Evolutionary conservation across 2,113 vertebrate genomes (phyloP).

Genomic region (Burhinus bistriatus): DNA sequence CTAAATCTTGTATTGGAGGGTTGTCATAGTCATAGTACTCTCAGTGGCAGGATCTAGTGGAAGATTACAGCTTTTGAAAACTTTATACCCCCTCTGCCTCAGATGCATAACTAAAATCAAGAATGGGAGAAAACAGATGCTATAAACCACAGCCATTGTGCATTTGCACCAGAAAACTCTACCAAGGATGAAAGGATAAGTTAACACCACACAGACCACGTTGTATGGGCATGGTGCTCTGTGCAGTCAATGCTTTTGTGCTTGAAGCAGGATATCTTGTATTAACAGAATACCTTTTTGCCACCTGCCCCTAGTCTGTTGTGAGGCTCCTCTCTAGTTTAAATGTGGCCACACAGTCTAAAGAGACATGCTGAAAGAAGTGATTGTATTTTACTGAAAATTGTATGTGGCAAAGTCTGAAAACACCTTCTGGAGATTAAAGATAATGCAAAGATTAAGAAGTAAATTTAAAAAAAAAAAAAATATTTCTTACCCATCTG

Average conservation of each 20-base stretch:
- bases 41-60: background rate
- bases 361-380: background rate
- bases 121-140: background rate
- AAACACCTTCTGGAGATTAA: background rate
- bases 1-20: background rate
- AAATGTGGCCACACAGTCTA: background rate
- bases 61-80: conserved; percentile 19
- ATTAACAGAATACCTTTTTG: background rate
- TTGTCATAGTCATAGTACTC: background rate
- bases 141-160: background rate
- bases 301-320: background rate
- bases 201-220: background rate
- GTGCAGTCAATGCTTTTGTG: background rate
- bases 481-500: background rate
- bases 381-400: background rate
- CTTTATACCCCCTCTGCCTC: background rate
- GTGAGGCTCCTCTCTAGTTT: background rate
- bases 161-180: background rate
- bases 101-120: background rate
- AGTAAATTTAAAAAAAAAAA: background rate
- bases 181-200: background rate
- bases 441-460: background rate
- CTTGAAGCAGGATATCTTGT: background rate
- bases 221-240: background rate
- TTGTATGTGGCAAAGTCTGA: background rate